A percentile compares a stretch with the other conserved stretches of the same genome.
Conservation (phyloP, 2,888 invertebrate species). For the Zaprionus bogoriensis region DNA sequence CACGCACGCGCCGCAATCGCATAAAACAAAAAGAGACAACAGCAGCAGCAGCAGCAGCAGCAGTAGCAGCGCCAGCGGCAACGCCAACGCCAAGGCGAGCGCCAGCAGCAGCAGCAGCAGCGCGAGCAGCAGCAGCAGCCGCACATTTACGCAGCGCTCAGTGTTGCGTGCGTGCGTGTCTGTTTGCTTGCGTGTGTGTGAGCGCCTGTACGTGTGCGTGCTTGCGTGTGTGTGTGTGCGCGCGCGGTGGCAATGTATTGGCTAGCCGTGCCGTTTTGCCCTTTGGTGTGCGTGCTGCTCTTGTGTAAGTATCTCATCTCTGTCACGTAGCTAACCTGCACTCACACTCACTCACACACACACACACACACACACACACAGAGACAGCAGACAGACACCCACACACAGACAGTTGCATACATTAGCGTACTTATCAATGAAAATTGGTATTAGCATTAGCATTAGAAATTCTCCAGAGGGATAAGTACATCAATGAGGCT, state of each 20-base stretch:
- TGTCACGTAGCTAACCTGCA: conserved; percentile 32
- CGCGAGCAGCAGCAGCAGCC: conserved; percentile 33
- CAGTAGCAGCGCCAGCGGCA: conserved; percentile 23
- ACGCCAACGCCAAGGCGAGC: neutral
- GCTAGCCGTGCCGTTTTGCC: conserved; percentile 69
- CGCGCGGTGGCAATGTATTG: conserved; percentile 68
- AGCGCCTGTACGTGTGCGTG: conserved; percentile 13
- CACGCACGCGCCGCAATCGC: conserved; percentile 50
- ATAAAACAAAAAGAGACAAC: conserved; percentile 46
- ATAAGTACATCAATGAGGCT: conserved; percentile 10
- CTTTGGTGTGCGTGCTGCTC: conserved; percentile 71
- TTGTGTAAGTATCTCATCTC: conserved; percentile 62
- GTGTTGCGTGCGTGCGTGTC: conserved; percentile 42
- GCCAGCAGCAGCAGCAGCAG: conserved; percentile 21
- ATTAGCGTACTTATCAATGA: conserved; percentile 50
- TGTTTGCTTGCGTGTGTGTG: conserved; percentile 17
- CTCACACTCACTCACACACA: conserved; percentile 1
- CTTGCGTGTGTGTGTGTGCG: conserved; percentile 15
- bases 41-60: conserved; percentile 33
- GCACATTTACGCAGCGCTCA: conserved; percentile 25
- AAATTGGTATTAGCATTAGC: conserved; percentile 36
- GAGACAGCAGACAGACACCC: neutral
- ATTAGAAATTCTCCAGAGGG: conserved; percentile 16
- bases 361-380: conserved; percentile 3
- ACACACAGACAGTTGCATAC: conserved; percentile 8